Evolutionary conservation across 2,113 vertebrate genomes (phyloP).

Genomic region (Cyprinodon variegatus): DNA sequence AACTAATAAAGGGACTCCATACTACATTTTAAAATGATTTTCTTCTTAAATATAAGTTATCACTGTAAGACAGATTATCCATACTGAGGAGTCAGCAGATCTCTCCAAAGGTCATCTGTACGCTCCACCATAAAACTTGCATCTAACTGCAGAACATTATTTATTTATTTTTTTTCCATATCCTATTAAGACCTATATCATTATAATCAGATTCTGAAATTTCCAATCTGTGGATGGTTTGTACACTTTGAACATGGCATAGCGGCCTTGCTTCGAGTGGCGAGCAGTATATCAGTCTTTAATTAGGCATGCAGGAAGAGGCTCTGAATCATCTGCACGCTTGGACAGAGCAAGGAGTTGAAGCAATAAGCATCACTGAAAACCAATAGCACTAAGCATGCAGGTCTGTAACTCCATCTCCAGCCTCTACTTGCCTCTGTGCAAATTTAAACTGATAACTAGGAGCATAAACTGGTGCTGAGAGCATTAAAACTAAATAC

Average conservation of each 20-base stretch:
- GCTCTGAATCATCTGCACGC: slow-evolving; percentile 51
- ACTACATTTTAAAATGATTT: too few relatives aligned
- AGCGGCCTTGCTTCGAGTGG: slow-evolving; percentile 12
- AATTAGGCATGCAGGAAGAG: slow-evolving; percentile 55
- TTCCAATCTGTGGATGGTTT: slow-evolving; percentile 36
- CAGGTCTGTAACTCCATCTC: slow-evolving; percentile 63
- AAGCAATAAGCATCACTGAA: slow-evolving; percentile 48
- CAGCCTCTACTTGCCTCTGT: slow-evolving; percentile 54
- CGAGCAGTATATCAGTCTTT: slow-evolving; percentile 58
- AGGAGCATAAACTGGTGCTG: slow-evolving; percentile 55
- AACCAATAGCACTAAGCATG: slow-evolving; percentile 61
- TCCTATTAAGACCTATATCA: slow-evolving; percentile 12
- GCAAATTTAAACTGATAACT: slow-evolving; percentile 65
- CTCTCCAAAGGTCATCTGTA: neutral
- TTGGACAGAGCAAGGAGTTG: slow-evolving; percentile 48
- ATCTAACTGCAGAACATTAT: slow-evolving; percentile 23
- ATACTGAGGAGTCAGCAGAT: too few relatives aligned
- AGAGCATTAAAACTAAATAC: slow-evolving; percentile 50
- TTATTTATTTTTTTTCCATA: slow-evolving; percentile 13
- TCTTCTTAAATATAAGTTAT: too few relatives aligned
- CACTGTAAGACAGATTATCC: too few relatives aligned
- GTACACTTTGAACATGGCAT: slow-evolving; percentile 38
- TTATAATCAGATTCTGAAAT: slow-evolving; percentile 26
- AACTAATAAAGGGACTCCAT: too few relatives aligned
- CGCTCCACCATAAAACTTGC: slow-evolving; percentile 13